Percentiles rank a stretch among this genome's conserved stretches.
These are phyloP conservation scores for Slavum lentiscoides DNA, from an alignment of 2,888 invertebrate genomes.

Conservation along the genomic window DNA sequence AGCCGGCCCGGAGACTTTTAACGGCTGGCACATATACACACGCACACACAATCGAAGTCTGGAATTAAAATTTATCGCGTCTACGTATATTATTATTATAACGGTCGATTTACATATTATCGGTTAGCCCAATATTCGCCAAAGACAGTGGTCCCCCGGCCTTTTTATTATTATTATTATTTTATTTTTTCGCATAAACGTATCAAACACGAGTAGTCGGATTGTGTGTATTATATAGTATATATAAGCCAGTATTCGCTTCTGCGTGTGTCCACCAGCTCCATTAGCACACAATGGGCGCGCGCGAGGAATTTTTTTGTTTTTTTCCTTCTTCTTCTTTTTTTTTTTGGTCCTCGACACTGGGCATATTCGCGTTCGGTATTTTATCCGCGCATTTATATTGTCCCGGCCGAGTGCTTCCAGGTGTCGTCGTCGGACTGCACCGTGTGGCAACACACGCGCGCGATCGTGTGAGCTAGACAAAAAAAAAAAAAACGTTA, in stretches of 20 bases:
- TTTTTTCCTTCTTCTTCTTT: too few species aligned
- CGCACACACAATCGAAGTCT: slow-evolving; percentile 39
- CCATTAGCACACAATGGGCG: slow-evolving; percentile 47
- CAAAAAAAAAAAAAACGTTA: too few species aligned
- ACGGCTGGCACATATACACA: not conserved
- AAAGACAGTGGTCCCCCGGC: not conserved
- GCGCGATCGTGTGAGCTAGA: not conserved
- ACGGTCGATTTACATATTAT: slow-evolving; percentile 31
- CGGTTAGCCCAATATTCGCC: slow-evolving; percentile 31
- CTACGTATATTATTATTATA: not conserved
- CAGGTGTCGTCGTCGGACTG: slow-evolving; percentile 34
- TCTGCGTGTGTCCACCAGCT: slow-evolving; percentile 3
- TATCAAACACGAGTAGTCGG: slow-evolving; percentile 45
- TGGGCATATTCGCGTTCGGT: not conserved
- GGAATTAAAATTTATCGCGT: slow-evolving; percentile 51
- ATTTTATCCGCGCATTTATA: not conserved
- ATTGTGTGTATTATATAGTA: not conserved
- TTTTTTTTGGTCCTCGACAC: not conserved
- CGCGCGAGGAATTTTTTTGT: slow-evolving; percentile 11
- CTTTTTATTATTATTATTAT: not conserved
- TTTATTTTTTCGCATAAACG: not conserved
- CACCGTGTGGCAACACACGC: not conserved
- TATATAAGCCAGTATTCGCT: not conserved
- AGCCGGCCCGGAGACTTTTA: slow-evolving; percentile 5
- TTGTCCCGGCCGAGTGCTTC: too few species aligned